These are phyloP conservation scores for Pristionchus arcanus DNA, from an alignment of 2,888 invertebrate species.

Conservation along the genomic window DNA sequence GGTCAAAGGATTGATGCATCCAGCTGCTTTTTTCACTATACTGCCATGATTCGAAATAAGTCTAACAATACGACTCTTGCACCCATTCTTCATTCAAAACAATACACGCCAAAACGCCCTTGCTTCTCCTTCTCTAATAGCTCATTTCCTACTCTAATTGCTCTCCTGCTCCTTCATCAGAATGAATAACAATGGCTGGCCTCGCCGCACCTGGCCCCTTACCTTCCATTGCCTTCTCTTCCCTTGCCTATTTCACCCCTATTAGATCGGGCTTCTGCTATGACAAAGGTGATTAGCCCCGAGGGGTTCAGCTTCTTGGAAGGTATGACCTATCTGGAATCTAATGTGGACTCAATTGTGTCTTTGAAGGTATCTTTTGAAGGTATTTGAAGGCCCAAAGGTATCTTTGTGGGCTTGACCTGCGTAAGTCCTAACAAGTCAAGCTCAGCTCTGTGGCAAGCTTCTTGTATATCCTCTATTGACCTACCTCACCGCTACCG, in stretches of 20 bases:
- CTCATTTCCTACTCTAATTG: constrained; percentile 34
- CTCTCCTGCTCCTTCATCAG: not conserved
- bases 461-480: not conserved
- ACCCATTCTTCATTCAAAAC: not conserved
- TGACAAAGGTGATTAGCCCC: not conserved
- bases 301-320: not conserved
- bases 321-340: too few relatives aligned
- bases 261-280: not conserved
- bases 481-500: constrained; percentile 15
- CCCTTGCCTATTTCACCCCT: not conserved
- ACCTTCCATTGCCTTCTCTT: too few relatives aligned
- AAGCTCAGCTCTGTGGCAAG: too few relatives aligned
- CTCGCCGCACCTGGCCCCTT: not conserved
- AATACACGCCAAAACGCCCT: not conserved
- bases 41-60: not conserved
- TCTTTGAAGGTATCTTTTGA: too few relatives aligned
- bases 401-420: too few relatives aligned
- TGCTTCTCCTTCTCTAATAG: not conserved
- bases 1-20: not conserved
- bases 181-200: constrained; percentile 31
- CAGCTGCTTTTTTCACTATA: not conserved
- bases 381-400: too few relatives aligned
- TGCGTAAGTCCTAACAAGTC: too few relatives aligned
- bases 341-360: too few relatives aligned
- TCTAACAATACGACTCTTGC: not conserved